Evolutionary conservation across 2,888 invertebrate genomes (phyloP).

Genomic region (Brenthis daphne): DNA sequence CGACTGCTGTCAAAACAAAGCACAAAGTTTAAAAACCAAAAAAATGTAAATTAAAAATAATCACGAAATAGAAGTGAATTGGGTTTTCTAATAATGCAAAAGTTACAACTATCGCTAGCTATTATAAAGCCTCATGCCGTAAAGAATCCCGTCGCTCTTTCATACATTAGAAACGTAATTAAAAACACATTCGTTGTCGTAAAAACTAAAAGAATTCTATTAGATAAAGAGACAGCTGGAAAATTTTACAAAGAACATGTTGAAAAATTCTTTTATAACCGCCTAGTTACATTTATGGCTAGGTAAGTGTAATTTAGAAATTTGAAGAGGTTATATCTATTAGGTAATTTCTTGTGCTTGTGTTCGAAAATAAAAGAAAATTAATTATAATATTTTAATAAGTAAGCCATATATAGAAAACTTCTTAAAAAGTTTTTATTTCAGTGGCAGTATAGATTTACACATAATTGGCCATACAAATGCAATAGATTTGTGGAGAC

Average conservation of each 20-base stretch:
- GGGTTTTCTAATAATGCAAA: slow-evolving; percentile 54
- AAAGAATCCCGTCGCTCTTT: slow-evolving; percentile 87
- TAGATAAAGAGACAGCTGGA: slow-evolving; percentile 85
- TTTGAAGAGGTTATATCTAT: slow-evolving; percentile 12
- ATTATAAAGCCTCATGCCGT: slow-evolving; percentile 93
- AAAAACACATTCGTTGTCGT: slow-evolving; percentile 88
- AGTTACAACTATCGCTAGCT: slow-evolving; percentile 89
- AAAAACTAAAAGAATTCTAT: slow-evolving; percentile 83
- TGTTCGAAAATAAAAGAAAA: too few relatives aligned
- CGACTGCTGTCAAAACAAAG: slow-evolving; percentile 3
- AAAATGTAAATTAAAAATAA: slow-evolving; percentile 13
- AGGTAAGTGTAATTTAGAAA: slow-evolving; percentile 75
- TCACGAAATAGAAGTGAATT: neutral
- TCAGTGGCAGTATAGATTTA: slow-evolving; percentile 91
- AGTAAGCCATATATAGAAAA: too few relatives aligned
- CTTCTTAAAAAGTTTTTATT: too few relatives aligned
- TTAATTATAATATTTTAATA: too few relatives aligned
- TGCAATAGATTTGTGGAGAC: slow-evolving; percentile 91
- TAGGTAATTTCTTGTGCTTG: slow-evolving; percentile 1
- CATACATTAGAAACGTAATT: slow-evolving; percentile 86
- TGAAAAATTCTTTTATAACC: slow-evolving; percentile 91
- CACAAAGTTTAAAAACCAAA: slow-evolving; percentile 13
- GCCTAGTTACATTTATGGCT: slow-evolving; percentile 90
- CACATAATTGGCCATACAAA: slow-evolving; percentile 89
- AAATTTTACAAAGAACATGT: slow-evolving; percentile 92